phyloP scores from a whole-genome alignment of 2,113 vertebrate species.

The Herpailurus yagouaroundi region DNA sequence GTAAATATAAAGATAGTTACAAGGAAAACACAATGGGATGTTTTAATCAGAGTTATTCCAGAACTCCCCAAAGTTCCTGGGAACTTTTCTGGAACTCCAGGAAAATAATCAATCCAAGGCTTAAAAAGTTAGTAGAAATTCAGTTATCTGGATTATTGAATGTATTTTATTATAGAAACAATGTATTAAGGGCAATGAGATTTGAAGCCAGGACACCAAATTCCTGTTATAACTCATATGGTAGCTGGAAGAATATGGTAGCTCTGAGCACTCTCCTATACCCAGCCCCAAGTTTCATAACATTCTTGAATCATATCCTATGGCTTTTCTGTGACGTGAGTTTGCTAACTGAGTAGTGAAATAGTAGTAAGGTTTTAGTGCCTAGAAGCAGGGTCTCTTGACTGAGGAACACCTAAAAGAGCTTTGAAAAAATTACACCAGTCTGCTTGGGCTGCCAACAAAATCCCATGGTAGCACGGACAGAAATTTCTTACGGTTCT shows the following conservation, averaged over 20 bases:
- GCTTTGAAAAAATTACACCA: not conserved
- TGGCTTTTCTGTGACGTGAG: not conserved
- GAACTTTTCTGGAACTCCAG: not conserved
- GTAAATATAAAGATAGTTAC: not conserved
- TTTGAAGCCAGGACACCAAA: not conserved
- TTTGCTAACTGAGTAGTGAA: not conserved
- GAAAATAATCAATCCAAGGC: not conserved
- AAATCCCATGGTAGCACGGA: not conserved
- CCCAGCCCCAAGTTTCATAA: not conserved
- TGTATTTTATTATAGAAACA: not conserved
- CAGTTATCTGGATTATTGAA: not conserved
- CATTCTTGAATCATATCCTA: not conserved
- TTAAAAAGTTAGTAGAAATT: not conserved
- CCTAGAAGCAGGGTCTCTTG: not conserved
- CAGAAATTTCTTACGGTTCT: not conserved
- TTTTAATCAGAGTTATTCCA: not conserved
- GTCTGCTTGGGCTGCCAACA: not conserved
- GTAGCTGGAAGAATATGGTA: not conserved
- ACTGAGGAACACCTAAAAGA: not conserved
- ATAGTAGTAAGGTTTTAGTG: not conserved
- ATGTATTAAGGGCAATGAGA: not conserved
- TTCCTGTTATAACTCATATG: not conserved
- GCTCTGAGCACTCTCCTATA: not conserved
- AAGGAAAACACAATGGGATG: not conserved
- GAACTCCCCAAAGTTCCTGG: not conserved